Conservation (phyloP, 2,888 invertebrate genomes). For the Scotopteryx bipunctaria region DNA sequence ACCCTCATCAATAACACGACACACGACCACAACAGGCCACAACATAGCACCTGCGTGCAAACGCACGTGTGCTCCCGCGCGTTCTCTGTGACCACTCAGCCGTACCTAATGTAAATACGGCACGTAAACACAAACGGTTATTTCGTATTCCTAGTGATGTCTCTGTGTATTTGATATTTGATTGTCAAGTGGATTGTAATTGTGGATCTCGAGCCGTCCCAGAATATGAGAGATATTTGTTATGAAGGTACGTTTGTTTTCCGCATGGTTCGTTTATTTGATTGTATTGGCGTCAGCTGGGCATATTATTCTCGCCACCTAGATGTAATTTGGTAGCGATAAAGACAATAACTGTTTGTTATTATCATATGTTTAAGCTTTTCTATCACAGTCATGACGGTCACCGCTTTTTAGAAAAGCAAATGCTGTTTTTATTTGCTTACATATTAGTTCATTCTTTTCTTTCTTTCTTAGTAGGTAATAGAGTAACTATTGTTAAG, state of each 20-base stretch:
- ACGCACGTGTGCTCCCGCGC: slow-evolving; percentile 40
- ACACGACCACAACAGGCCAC: slow-evolving; percentile 46
- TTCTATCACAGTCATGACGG: too few species aligned
- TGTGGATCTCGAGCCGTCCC: slow-evolving; percentile 48
- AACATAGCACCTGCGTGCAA: slow-evolving; percentile 40
- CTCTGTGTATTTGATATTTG: slow-evolving; percentile 57
- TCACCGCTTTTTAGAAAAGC: too few species aligned
- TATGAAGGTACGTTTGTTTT: slow-evolving; percentile 47
- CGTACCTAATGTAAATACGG: slow-evolving; percentile 43
- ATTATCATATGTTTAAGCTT: slow-evolving; percentile 6
- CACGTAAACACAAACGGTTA: slow-evolving; percentile 55
- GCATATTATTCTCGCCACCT: slow-evolving; percentile 14
- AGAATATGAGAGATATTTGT: slow-evolving; percentile 43
- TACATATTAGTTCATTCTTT: too few species aligned
- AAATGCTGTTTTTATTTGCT: too few species aligned
- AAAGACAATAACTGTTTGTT: slow-evolving; percentile 3
- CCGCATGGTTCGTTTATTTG: slow-evolving; percentile 23
- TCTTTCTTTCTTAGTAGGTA: not conserved
- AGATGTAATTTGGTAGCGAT: slow-evolving; percentile 22
- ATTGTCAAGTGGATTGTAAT: slow-evolving; percentile 59
- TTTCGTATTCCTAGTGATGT: slow-evolving; percentile 51
- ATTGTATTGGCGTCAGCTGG: slow-evolving; percentile 26
- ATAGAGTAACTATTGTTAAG: too few species aligned
- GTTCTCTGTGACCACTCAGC: slow-evolving; percentile 37
- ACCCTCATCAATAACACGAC: slow-evolving; percentile 56